phyloP scores from a whole-genome alignment of 2,113 vertebrate genomes.

The Ameiurus melas region DNA sequence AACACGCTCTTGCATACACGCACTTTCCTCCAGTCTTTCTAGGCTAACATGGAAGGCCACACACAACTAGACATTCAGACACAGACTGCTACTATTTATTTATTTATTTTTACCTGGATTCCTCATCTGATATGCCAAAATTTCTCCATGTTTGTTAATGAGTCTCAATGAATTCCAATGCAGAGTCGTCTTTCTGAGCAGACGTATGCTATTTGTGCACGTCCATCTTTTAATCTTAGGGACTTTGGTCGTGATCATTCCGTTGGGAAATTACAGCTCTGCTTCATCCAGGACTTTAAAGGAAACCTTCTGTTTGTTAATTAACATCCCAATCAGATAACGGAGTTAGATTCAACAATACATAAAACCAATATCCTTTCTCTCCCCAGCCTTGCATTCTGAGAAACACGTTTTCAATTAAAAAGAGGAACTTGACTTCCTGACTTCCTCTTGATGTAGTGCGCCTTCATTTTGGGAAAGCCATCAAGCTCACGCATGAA shows the following conservation, averaged over 20 bases:
- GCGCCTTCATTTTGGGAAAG: conserved; percentile 48
- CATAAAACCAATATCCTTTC: conserved; percentile 72
- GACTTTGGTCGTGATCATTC: conserved; percentile 33
- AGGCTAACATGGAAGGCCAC: neutral
- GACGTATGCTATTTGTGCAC: conserved; percentile 26
- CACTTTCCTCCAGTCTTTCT: neutral
- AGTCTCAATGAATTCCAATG: conserved; percentile 10
- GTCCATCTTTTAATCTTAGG: conserved; percentile 35
- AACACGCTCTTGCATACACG: neutral
- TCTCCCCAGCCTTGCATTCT: conserved; percentile 54
- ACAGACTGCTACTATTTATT: neutral
- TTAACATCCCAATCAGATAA: conserved; percentile 70
- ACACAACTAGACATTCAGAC: neutral
- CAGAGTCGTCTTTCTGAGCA: neutral
- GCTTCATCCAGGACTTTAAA: conserved; percentile 61
- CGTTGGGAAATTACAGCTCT: conserved; percentile 24
- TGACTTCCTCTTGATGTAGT: conserved; percentile 64
- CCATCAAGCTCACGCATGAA: conserved; percentile 47
- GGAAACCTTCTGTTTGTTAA: conserved; percentile 64
- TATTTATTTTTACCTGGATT: neutral
- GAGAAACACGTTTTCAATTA: conserved; percentile 72
- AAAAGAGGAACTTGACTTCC: conserved; percentile 68
- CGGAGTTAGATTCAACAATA: conserved; percentile 62
- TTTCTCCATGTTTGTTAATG: conserved; percentile 38
- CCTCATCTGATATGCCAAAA: conserved; percentile 11